Percentiles rank a stretch among this genome's conserved stretches.
These are phyloP conservation scores for human (Homo sapiens) DNA, from an alignment of 2,113 vertebrate species.

Conservation along the genomic window DNA sequence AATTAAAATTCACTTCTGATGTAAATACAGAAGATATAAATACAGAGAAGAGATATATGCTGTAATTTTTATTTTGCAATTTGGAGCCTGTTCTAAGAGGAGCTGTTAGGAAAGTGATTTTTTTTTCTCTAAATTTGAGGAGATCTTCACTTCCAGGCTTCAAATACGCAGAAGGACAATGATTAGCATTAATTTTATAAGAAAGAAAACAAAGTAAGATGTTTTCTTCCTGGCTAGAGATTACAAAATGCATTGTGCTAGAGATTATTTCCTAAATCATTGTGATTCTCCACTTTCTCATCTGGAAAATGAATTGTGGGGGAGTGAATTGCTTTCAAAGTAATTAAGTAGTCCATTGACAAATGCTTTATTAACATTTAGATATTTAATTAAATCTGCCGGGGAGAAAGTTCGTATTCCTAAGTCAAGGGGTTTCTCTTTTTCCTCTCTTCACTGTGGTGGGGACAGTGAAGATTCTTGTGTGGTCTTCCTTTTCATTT, in stretches of 20 bases:
- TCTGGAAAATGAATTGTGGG: constrained; percentile 48
- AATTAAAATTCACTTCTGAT: constrained; percentile 75
- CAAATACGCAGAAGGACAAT: neutral
- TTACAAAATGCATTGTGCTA: neutral
- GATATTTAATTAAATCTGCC: constrained; percentile 61
- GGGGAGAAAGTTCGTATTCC: neutral
- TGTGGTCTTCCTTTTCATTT: neutral
- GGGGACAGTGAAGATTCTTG: neutral
- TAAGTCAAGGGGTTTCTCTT: constrained; percentile 20
- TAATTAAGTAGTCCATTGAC: constrained; percentile 57
- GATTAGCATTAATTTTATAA: neutral
- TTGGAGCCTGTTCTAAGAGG: constrained; percentile 57
- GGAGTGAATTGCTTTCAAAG: constrained; percentile 35
- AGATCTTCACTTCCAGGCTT: constrained; percentile 17
- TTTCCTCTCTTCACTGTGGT: neutral
- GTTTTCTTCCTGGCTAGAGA: neutral
- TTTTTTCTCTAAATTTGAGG: constrained; percentile 21
- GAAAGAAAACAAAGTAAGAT: neutral
- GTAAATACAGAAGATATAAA: constrained; percentile 75
- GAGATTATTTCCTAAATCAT: neutral
- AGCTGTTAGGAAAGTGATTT: constrained; percentile 57
- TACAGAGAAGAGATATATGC: constrained; percentile 45
- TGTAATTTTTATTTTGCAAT: constrained; percentile 55
- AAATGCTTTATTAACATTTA: constrained; percentile 44
- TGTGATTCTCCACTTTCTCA: constrained; percentile 36